Percentiles rank a stretch among this genome's conserved stretches.
Evolutionary conservation across 2,888 invertebrate species (phyloP).

Genomic region (Pristionchus exspectatus): DNA sequence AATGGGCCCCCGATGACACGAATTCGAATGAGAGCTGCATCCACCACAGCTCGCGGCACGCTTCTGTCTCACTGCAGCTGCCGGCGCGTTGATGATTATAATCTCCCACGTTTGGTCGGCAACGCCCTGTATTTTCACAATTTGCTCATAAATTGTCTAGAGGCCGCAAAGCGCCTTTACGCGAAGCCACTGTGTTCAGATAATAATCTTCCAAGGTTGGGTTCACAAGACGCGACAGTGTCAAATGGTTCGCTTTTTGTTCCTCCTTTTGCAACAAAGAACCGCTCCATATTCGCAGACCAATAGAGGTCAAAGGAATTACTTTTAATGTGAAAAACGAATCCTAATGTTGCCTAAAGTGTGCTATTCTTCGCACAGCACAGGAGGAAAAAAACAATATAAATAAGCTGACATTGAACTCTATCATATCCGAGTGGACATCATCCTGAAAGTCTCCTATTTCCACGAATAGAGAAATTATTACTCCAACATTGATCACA

Average conservation of each 20-base stretch:
- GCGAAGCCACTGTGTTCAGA: not conserved
- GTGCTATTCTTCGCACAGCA: no score
- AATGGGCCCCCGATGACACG: constrained; percentile 11
- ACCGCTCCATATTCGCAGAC: not conserved
- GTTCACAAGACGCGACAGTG: not conserved
- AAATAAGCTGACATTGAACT: constrained; percentile 14
- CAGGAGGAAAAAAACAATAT: not conserved
- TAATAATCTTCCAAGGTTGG: not conserved
- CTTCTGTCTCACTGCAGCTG: not conserved
- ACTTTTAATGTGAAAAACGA: not conserved
- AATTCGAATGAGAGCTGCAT: not conserved
- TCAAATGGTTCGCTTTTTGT: not conserved
- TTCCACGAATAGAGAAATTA: not conserved
- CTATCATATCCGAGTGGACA: not conserved
- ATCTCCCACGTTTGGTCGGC: constrained; percentile 5
- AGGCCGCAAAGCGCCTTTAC: not conserved
- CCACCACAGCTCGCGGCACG: not conserved
- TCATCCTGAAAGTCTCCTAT: constrained; percentile 3
- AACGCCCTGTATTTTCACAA: not conserved
- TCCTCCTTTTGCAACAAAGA: not conserved
- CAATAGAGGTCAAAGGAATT: not conserved
- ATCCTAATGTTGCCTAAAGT: no score
- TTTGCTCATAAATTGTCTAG: not conserved
- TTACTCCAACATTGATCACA: not conserved
- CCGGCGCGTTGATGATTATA: not conserved